Conservation (phyloP, 2,113 vertebrate species). For the Cepphus grylle region DNA sequence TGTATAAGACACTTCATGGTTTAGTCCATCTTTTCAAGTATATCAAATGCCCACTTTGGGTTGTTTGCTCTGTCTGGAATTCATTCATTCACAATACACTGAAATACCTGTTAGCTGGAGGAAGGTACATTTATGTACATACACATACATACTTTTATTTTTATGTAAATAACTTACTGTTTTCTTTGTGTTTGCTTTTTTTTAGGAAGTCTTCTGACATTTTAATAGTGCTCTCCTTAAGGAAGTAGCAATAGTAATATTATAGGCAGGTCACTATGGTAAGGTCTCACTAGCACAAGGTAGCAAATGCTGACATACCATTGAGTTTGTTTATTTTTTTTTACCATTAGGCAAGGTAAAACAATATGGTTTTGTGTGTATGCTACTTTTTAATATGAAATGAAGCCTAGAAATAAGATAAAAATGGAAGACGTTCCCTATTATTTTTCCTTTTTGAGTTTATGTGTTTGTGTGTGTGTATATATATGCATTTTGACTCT, state of each 20-base stretch:
- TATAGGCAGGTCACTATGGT: neutral
- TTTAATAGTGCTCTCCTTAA: neutral
- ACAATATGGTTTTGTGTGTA: neutral
- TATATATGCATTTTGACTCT: neutral
- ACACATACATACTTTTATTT: neutral
- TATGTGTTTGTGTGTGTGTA: neutral
- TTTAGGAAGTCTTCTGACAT: neutral
- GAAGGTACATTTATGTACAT: neutral
- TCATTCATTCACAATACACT: neutral
- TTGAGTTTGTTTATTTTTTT: neutral
- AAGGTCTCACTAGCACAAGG: neutral
- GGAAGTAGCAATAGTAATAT: neutral
- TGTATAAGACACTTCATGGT: neutral
- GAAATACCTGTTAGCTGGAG: neutral
- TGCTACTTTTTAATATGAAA: neutral
- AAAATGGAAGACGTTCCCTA: neutral
- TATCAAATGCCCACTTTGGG: neutral
- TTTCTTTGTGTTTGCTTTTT: neutral
- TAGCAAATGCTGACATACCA: neutral
- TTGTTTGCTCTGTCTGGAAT: neutral
- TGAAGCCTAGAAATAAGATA: neutral
- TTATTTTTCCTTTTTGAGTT: neutral
- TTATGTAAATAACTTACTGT: neutral
- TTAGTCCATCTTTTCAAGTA: neutral
- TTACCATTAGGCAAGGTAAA: neutral